Conservation (phyloP, 2,113 vertebrate species). For the Mesoclemmys tuberculata region DNA sequence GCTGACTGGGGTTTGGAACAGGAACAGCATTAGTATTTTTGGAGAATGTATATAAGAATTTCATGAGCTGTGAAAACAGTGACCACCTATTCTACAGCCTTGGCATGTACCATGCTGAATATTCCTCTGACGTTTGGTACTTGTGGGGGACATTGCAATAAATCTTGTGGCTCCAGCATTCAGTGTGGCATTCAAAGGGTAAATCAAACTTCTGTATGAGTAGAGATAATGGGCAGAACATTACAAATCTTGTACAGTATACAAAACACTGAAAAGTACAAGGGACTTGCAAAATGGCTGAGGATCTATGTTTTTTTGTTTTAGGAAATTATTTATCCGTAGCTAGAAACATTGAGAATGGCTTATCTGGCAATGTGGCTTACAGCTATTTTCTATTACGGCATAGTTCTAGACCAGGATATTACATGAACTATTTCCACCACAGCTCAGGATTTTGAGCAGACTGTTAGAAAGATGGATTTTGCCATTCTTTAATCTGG, state of each 20-base stretch:
- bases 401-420: background rate
- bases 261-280: background rate
- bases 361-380: background rate
- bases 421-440: background rate
- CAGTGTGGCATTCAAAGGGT: background rate
- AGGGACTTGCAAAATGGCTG: background rate
- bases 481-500: conserved; percentile 31
- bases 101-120: background rate
- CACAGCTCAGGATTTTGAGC: conserved; percentile 16
- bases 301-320: background rate
- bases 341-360: background rate
- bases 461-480: background rate
- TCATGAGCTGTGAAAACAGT: background rate
- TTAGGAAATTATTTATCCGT: background rate
- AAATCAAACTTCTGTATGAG: background rate
- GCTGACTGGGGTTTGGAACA: background rate
- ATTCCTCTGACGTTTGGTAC: no score
- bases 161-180: background rate
- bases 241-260: background rate
- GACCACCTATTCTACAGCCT: background rate
- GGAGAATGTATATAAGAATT: background rate
- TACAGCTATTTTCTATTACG: background rate
- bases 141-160: background rate
- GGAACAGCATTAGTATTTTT: background rate
- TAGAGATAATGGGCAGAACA: background rate